These are phyloP conservation scores for Cyanoramphus novaezelandiae DNA, from an alignment of 2,113 vertebrate species.

Conservation along the genomic window DNA sequence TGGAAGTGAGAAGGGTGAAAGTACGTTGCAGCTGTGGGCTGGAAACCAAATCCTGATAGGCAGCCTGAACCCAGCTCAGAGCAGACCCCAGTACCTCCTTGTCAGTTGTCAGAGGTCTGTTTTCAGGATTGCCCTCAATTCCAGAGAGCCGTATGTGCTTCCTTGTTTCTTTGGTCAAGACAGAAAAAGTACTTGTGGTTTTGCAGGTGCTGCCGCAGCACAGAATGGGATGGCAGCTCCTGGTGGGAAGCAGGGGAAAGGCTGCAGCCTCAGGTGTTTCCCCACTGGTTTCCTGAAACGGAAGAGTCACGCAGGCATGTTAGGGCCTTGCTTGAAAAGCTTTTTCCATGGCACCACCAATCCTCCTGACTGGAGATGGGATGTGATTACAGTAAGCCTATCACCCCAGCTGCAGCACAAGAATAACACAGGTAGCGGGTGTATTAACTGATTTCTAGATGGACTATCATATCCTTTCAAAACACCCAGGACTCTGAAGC, in stretches of 20 bases:
- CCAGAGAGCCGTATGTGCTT: neutral
- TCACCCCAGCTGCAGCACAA: neutral
- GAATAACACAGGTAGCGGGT: neutral
- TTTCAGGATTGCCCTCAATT: neutral
- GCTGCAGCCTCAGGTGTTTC: neutral
- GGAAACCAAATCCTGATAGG: neutral
- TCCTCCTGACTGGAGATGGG: neutral
- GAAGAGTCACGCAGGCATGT: neutral
- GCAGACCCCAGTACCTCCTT: neutral
- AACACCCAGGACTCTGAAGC: neutral
- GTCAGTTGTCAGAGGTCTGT: neutral
- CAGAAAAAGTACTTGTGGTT: neutral
- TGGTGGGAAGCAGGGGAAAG: neutral
- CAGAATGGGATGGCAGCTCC: neutral
- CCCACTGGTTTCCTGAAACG: neutral
- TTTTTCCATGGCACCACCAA: rapidly evolving
- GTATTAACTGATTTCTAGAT: neutral
- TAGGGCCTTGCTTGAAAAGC: neutral
- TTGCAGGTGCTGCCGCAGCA: neutral
- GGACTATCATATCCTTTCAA: neutral
- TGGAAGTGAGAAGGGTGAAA: neutral
- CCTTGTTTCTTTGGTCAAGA: neutral
- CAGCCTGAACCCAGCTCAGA: neutral
- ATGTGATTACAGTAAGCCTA: neutral
- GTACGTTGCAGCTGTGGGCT: neutral